Conservation (phyloP, 2,797 vertebrate species). For the Pogonophryne albipinna region DNA sequence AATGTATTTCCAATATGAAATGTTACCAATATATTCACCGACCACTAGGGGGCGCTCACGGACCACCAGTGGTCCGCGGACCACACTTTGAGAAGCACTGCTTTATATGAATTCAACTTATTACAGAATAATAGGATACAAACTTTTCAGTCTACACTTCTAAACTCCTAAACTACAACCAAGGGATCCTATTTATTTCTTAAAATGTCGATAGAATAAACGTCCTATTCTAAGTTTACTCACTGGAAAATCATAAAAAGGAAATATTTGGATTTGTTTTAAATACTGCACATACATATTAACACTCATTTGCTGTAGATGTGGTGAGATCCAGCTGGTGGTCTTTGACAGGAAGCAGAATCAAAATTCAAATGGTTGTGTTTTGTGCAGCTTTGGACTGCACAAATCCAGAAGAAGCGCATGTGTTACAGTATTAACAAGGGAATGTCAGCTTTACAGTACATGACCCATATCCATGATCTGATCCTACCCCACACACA, state of each 20-base stretch:
- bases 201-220: neutral
- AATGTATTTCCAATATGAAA: too few relatives aligned
- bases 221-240: neutral
- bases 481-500: slow-evolving; percentile 26
- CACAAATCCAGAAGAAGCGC: slow-evolving; percentile 18
- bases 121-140: neutral
- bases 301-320: neutral
- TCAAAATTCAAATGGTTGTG: too few relatives aligned
- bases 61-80: too few relatives aligned
- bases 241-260: neutral
- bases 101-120: neutral
- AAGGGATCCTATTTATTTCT: too few relatives aligned
- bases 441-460: slow-evolving; percentile 30
- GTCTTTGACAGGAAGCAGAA: neutral
- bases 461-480: slow-evolving; percentile 69
- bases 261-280: neutral
- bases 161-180: neutral
- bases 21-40: too few relatives aligned
- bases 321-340: neutral
- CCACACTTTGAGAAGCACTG: too few relatives aligned
- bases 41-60: too few relatives aligned
- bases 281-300: neutral
- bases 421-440: slow-evolving; percentile 39
- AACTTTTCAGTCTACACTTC: neutral
- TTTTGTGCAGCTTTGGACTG: neutral